Evolutionary conservation across 1,140 invertebrate genomes (phyloP), one percentile per base, ranked within the genome.

Genomic region (Drosophila repletoides): DNA sequence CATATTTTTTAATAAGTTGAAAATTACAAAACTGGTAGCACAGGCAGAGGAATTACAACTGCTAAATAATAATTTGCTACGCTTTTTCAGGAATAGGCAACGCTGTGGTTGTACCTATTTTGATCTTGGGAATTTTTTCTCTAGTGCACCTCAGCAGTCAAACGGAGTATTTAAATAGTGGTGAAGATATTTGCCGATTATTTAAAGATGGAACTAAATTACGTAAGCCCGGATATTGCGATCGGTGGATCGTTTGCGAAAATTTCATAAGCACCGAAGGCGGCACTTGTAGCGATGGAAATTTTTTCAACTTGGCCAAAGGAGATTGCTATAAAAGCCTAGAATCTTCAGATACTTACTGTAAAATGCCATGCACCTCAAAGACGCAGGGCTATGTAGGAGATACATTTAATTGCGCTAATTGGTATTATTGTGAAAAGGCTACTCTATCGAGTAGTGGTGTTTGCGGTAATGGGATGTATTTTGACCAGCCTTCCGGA

Each of bases 401-500:
- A 0, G 72, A 61, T 10, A 41, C 45, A 1, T 15, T 46, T 0
- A 84, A 88, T 15, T 88, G 84, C 26, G 38, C 22, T 3, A 61
- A 64, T 10, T 88, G 83, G 83, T 72, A 69, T 14, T 76, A 51
- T n/a, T 89, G 87, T 33, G 45, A 86, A 1, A 55, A 55, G 28
- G 28, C 46, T 6, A 19, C 4, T 0, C 0, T 15, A 0, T 3
- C 34, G 21, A 31, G 31, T 3, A 15, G 34, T 3, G 88, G 88
- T 0, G 3, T 21, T 4, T 89, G 88, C 31, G 26, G 2, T 0
- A 0, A 4, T 0, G 60, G 48, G 5, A 60, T 51, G 52, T 40
- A 67, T 19, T 89, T 89, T 7, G 63, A 88, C 17, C 17, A 43
- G 15, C 7, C 0, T 7, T 2, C 0, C 31, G 66, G 33, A 24